Conservation (phyloP, 2,888 invertebrate species). For the Agrochola lota region DNA sequence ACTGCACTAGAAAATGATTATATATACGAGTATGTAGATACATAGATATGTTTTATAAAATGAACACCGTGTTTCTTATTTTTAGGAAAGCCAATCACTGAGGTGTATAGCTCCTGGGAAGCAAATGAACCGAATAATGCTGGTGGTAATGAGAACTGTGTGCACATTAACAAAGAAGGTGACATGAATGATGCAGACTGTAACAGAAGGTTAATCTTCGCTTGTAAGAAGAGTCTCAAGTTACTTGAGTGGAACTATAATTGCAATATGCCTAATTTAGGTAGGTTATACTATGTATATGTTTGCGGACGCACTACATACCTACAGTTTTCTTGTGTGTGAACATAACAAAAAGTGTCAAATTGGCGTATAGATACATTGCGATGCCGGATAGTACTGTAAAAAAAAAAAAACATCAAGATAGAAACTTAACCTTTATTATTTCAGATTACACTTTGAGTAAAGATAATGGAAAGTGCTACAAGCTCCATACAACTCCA, state of each 20-base stretch:
- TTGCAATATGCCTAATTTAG: constrained; percentile 78
- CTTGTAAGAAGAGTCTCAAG: constrained; percentile 80
- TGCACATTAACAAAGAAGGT: constrained; percentile 53
- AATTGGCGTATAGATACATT: no score
- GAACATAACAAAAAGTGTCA: not conserved
- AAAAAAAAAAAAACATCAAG: no score
- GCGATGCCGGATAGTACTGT: no score
- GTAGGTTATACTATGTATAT: constrained; percentile 61
- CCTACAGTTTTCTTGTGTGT: not conserved
- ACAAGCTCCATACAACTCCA: constrained; percentile 80
- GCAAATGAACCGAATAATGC: constrained; percentile 79
- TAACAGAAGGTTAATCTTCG: constrained; percentile 72
- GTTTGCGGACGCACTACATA: no score
- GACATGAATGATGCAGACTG: constrained; percentile 79
- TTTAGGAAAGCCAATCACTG: constrained; percentile 74
- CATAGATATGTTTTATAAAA: no score
- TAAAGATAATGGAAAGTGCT: constrained; percentile 74
- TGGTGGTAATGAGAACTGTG: constrained; percentile 76
- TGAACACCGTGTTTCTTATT: constrained; percentile 8
- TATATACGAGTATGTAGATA: no score
- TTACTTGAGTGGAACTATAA: constrained; percentile 78
- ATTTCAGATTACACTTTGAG: constrained; percentile 78
- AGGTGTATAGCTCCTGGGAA: constrained; percentile 76
- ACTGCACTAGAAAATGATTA: no score
- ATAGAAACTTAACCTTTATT: no score